phyloP scores from a whole-genome alignment of 64 coral and sea anemone genomes.

The Montipora capricornis region DNA sequence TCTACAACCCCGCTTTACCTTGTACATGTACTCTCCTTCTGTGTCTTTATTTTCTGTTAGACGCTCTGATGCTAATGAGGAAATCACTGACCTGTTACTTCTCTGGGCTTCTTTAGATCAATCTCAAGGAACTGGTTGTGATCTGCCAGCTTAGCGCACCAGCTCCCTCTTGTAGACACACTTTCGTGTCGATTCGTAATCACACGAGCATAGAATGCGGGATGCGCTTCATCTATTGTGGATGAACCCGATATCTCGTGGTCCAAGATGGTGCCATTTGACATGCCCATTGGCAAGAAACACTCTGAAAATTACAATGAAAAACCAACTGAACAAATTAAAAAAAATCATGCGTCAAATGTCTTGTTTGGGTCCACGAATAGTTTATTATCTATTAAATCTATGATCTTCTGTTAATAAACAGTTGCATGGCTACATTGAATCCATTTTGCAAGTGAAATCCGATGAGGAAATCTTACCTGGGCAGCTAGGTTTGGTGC shows the following conservation, averaged over 20 bases:
- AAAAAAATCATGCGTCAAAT: too few relatives aligned
- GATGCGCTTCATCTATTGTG: conserved; percentile 69
- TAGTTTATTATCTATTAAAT: too few relatives aligned
- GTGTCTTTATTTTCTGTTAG: not conserved
- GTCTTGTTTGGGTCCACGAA: too few relatives aligned
- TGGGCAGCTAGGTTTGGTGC: conserved; percentile 87
- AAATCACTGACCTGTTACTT: conserved; percentile 78
- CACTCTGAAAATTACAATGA: conserved; percentile 50
- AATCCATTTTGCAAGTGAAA: not conserved
- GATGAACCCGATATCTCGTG: conserved; percentile 78
- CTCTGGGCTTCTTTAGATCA: conserved; percentile 80
- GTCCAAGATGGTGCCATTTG: conserved; percentile 81
- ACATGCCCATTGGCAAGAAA: conserved; percentile 89
- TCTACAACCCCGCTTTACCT: too few relatives aligned
- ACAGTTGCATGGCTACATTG: too few relatives aligned
- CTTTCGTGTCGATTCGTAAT: conserved; percentile 47
- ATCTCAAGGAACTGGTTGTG: conserved; percentile 74
- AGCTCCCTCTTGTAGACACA: conserved; percentile 63
- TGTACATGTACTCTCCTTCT: too few relatives aligned
- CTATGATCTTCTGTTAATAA: too few relatives aligned
- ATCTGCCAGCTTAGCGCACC: conserved; percentile 78
- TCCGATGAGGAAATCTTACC: not conserved
- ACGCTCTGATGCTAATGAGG: not conserved
- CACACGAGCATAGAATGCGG: conserved; percentile 59
- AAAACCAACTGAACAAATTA: too few relatives aligned